These are phyloP conservation scores for Aphyosemion australe DNA, from an alignment of 2,113 vertebrate species.

Conservation along the genomic window DNA sequence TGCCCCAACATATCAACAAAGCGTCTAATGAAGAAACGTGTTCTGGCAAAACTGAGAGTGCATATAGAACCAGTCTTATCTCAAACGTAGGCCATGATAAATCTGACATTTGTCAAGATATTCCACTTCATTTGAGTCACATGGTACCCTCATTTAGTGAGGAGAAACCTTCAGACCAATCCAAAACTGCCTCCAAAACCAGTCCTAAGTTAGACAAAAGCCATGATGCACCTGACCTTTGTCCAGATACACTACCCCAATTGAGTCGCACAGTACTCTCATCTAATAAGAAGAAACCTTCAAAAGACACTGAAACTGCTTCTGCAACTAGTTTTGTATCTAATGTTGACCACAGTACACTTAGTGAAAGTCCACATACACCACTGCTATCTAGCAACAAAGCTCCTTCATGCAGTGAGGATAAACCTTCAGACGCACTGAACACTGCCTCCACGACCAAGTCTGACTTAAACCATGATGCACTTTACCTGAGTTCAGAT, in stretches of 20 bases:
- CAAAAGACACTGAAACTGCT: background rate
- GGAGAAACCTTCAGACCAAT: background rate
- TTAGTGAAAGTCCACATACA: background rate
- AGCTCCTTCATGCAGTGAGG: background rate
- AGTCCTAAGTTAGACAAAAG: background rate
- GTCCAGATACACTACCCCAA: background rate
- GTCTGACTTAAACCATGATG: too few relatives aligned
- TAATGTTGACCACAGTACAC: background rate
- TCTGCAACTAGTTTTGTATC: background rate
- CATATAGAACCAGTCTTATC: too few relatives aligned
- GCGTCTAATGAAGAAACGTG: too few relatives aligned
- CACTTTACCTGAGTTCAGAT: background rate
- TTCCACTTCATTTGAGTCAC: too few relatives aligned
- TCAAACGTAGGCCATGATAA: too few relatives aligned
- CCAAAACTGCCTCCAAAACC: background rate
- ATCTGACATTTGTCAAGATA: too few relatives aligned
- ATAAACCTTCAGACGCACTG: background rate
- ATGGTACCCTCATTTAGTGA: background rate
- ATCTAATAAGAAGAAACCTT: background rate
- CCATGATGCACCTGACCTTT: background rate
- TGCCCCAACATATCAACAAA: too few relatives aligned
- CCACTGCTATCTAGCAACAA: background rate
- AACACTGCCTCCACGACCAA: background rate
- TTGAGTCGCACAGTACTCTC: background rate
- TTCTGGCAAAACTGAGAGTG: too few relatives aligned